A percentile compares a stretch with the other conserved stretches of the same genome.
phyloP scores from a whole-genome alignment of 2,888 invertebrate species.

The Junonia oenone region DNA sequence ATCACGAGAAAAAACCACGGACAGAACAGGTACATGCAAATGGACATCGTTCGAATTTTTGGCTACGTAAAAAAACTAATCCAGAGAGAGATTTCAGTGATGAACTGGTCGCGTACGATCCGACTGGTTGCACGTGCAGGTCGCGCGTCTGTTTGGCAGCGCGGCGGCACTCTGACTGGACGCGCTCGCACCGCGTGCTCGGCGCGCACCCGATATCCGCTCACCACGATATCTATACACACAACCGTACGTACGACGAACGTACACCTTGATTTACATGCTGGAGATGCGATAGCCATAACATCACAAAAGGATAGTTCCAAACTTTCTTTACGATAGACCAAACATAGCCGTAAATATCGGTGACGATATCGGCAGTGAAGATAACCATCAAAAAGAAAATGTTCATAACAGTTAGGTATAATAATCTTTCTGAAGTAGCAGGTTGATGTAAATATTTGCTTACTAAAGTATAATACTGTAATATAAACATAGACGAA shows the following conservation, averaged over 20 bases:
- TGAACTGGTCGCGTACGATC: conserved; percentile 44
- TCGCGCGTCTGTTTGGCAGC: conserved; percentile 72
- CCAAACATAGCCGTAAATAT: conserved; percentile 18
- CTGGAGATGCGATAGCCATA: conserved; percentile 40
- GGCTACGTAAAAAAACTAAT: conserved; percentile 37
- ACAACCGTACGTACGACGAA: conserved; percentile 47
- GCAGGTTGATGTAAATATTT: neutral
- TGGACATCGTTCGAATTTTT: conserved; percentile 62
- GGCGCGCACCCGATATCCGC: conserved; percentile 69
- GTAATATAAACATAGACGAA: neutral
- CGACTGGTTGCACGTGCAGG: conserved; percentile 51
- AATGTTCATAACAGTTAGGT: neutral
- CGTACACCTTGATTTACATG: conserved; percentile 68
- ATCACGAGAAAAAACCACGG: conserved; percentile 84
- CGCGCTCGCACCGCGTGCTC: conserved; percentile 71
- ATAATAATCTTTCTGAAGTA: neutral
- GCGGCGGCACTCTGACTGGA: conserved; percentile 80
- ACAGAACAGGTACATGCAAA: conserved; percentile 83
- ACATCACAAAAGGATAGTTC: conserved; percentile 26
- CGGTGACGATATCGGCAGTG: neutral
- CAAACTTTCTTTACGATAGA: conserved; percentile 29
- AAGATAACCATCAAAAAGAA: conserved; percentile 6
- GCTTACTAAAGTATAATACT: neutral
- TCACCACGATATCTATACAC: conserved; percentile 64
- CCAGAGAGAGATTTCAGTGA: conserved; percentile 54